Evolutionary conservation across 2,797 vertebrate genomes (phyloP), one percentile per base, ranked within the genome.

Genomic region (Spea hammondii): DNA sequence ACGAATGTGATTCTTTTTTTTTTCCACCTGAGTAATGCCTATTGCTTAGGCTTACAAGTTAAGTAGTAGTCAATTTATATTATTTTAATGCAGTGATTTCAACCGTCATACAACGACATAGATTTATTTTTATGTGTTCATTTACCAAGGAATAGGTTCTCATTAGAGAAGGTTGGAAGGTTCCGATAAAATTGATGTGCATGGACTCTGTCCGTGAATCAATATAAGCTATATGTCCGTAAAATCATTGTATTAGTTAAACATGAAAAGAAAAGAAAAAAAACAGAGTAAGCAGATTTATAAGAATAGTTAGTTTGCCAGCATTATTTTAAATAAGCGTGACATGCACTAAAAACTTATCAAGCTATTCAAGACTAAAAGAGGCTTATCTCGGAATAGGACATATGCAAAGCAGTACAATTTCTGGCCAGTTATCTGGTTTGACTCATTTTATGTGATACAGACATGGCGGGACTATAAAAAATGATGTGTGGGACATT

Each of bases 41-140:
- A 85, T 83, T 84, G n/a, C 76, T 74, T 74, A 86, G 82, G 81
- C 88, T 89, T 87, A 65, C 83, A 79, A 89, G 85, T 87, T 89
- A 91, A 91, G 83, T 86, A 89, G 65, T 57, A 86, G 70, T 83
- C 81, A 83, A 84, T 91, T 89, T 86, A 84, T 83, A 81, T 86
- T 80, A 45, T 79, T 88, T 86, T 83, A 81, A 72, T 80, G 76
- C 14, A 44, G 32, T 45, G 78, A 83, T 85, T 79, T 80, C 74
- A 83, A 11, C 44, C 17, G 46, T 10, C 78, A 4, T 84, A 73
- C 70, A 67, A 75, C 79, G 79, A 67, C 4, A 80, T 76, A 62
- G n/a, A 71, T 86, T 84, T 8, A 32, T 60, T 13, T 70, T 83
- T 55, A 4, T 10, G 60, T 1, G 54, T 80, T 83, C 62, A 82